phyloP scores from a whole-genome alignment of 1,140 invertebrate species.

The Helicoverpa armigera region DNA sequence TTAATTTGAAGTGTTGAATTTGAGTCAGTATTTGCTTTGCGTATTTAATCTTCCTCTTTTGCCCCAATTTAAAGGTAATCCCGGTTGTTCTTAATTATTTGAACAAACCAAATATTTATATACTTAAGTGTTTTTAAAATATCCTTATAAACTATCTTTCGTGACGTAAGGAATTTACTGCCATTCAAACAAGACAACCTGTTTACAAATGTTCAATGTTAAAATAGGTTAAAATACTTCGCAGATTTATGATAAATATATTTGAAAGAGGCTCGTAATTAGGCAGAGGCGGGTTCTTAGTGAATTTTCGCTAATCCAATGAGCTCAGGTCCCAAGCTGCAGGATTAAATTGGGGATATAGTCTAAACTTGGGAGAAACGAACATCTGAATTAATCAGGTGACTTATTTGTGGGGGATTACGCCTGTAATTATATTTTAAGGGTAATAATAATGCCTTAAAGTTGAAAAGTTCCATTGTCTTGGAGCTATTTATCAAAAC shows the following conservation, averaged over 20 bases:
- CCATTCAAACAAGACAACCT: too few relatives aligned
- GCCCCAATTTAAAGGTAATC: too few relatives aligned
- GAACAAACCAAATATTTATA: too few relatives aligned
- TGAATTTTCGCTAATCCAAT: slow-evolving; percentile 61
- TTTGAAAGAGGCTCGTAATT: slow-evolving; percentile 53
- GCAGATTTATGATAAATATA: slow-evolving; percentile 43
- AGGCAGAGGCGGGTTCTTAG: slow-evolving; percentile 49
- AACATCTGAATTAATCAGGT: slow-evolving; percentile 61
- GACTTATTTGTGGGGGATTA: slow-evolving; percentile 46
- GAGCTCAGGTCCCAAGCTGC: slow-evolving; percentile 53
- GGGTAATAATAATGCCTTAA: not conserved
- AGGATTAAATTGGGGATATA: slow-evolving; percentile 60
- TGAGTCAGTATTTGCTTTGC: too few relatives aligned
- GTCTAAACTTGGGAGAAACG: slow-evolving; percentile 49
- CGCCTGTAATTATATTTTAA: slow-evolving; percentile 38
- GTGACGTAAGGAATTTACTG: too few relatives aligned
- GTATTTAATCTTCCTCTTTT: too few relatives aligned
- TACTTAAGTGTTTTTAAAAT: too few relatives aligned
- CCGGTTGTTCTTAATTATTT: too few relatives aligned
- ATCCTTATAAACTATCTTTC: too few relatives aligned
- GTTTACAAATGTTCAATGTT: too few relatives aligned
- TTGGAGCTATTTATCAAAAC: not conserved
- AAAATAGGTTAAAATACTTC: too few relatives aligned
- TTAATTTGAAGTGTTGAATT: too few relatives aligned
- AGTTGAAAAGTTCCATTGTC: not conserved